phyloP scores from a whole-genome alignment of 2,113 vertebrate genomes.

The Hassar affinis region DNA sequence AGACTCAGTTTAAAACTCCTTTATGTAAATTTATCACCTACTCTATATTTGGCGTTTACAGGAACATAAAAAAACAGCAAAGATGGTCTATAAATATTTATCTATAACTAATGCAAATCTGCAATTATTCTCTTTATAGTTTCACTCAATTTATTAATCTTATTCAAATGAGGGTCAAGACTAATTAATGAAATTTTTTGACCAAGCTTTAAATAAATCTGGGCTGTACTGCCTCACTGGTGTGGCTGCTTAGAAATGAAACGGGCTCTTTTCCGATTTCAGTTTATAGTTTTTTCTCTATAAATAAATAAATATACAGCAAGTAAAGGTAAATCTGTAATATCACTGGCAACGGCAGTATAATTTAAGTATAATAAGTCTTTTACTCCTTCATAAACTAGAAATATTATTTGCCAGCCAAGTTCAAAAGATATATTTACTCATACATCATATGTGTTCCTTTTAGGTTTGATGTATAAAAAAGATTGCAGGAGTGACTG shows the following conservation, averaged over 20 bases:
- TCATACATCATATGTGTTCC: neutral
- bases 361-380: neutral
- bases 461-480: neutral
- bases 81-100: neutral
- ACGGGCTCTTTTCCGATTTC: too few species aligned
- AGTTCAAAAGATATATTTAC: neutral
- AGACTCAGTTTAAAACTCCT: constrained; percentile 25
- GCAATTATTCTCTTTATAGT: neutral
- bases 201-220: neutral
- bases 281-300: neutral
- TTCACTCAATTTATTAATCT: neutral
- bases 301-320: neutral
- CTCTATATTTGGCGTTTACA: neutral
- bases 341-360: neutral
- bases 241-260: neutral
- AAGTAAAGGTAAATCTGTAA: neutral
- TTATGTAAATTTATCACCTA: constrained; percentile 18
- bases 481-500: neutral
- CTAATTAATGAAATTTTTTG: neutral
- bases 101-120: neutral
- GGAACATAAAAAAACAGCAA: neutral
- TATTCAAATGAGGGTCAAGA: neutral
- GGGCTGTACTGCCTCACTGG: too few species aligned
- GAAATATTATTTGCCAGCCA: neutral
- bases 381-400: neutral